Percentiles rank a stretch among this genome's conserved stretches.
phyloP scores from a whole-genome alignment of 2,888 invertebrate species.

The Diloba caeruleocephala region DNA sequence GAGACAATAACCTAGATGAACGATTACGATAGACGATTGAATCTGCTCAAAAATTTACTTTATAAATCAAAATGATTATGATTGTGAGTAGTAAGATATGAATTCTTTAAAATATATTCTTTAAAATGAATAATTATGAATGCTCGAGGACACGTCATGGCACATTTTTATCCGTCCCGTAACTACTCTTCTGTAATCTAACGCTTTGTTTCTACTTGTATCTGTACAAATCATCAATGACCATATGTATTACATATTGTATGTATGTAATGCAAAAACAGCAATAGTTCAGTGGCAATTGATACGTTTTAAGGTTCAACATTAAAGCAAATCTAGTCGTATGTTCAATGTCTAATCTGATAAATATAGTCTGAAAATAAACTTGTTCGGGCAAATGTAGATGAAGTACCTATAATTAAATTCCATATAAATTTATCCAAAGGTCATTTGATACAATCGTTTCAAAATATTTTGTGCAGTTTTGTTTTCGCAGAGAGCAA shows the following conservation, averaged over 20 bases:
- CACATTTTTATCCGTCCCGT: slow-evolving; percentile 18
- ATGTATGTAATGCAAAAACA: slow-evolving; percentile 19
- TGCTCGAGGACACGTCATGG: slow-evolving; percentile 7
- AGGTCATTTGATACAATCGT: slow-evolving; percentile 29
- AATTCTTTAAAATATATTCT: no score
- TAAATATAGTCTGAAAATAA: slow-evolving; percentile 10
- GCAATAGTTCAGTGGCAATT: slow-evolving; percentile 12
- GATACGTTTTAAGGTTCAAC: slow-evolving; percentile 7
- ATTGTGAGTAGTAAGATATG: no score
- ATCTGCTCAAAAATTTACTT: no score
- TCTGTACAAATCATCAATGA: no score
- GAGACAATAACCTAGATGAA: background rate
- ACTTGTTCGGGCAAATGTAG: slow-evolving; percentile 18
- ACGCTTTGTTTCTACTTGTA: no score
- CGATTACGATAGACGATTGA: background rate
- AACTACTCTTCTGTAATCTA: no score
- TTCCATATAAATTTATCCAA: slow-evolving; percentile 18
- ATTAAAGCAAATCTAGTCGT: slow-evolving; percentile 1
- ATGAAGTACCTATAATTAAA: slow-evolving; percentile 20
- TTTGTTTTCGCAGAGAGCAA: slow-evolving; percentile 42
- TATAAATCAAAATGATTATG: no score
- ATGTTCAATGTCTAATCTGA: slow-evolving; percentile 12
- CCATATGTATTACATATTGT: no score
- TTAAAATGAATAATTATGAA: no score
- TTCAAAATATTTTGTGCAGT: slow-evolving; percentile 20